phyloP scores from a whole-genome alignment of 2,888 invertebrate species.

The Scrobipalpa costella region DNA sequence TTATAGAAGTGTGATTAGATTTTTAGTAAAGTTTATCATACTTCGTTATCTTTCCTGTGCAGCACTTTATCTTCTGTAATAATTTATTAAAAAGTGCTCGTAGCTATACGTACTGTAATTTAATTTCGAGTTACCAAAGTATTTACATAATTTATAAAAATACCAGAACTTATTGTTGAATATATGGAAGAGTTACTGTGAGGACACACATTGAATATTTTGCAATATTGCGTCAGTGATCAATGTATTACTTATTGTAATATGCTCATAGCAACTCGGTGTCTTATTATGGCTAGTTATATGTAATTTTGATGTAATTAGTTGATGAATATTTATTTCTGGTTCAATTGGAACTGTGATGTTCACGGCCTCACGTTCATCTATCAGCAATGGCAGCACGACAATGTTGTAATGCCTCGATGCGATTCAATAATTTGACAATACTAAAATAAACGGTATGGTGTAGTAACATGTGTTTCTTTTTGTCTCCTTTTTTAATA shows the following conservation, averaged over 20 bases:
- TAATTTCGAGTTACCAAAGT: conserved; percentile 75
- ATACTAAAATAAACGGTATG: conserved; percentile 74
- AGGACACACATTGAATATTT: not conserved
- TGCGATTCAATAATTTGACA: conserved; percentile 65
- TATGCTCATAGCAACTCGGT: conserved; percentile 20
- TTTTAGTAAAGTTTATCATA: conserved; percentile 39
- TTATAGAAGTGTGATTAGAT: conserved; percentile 36
- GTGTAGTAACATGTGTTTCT: conserved; percentile 56
- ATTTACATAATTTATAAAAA: conserved; percentile 47
- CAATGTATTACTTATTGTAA: not conserved
- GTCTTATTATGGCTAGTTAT: conserved; percentile 15
- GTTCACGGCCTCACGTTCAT: conserved; percentile 11
- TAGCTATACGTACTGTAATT: conserved; percentile 56
- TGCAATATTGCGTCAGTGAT: conserved; percentile 11
- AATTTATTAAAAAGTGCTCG: conserved; percentile 45
- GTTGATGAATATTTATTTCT: conserved; percentile 18
- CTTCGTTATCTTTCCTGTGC: conserved; percentile 46
- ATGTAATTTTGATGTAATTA: conserved; percentile 13
- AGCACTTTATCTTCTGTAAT: conserved; percentile 39
- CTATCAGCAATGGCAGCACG: conserved; percentile 32
- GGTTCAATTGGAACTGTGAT: conserved; percentile 12
- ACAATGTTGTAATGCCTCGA: conserved; percentile 34
- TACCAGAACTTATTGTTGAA: conserved; percentile 20
- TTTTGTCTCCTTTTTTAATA: conserved; percentile 9
- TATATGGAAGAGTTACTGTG: conserved; percentile 19